Evolutionary conservation across 2,888 invertebrate species (phyloP), one percentile per base, ranked within the genome.

Genomic region (Drosophila prolongata): DNA sequence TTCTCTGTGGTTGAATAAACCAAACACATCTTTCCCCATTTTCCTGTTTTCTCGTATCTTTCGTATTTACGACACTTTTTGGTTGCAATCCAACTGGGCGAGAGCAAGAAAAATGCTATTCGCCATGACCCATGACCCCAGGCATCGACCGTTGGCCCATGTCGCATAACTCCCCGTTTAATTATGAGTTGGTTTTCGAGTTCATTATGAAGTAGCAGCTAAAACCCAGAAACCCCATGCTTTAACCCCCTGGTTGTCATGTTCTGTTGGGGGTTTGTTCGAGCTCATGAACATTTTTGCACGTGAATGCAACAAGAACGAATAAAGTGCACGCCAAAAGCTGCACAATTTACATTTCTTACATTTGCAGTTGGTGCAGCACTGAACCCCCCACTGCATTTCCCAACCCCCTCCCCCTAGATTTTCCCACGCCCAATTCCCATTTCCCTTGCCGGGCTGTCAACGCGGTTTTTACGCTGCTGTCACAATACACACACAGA

Each of bases 81-180:
- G 65, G 62, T 42, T 42, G 47, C 68, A 66, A 47, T 65, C 37
- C 64, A 46, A 64, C n/a, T 38, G 37, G 35, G 16, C 44, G 54
- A 46, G 24, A 35, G 35, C 69, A 43, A 34, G 71, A 69, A 69
- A 70, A 69, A 69, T 55, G 44, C 35, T 56, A 24, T 34, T 35
- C 55, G 50, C 55, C 70, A 50, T 49, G 70, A 50, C 70, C 67
- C 46, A 46, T 64, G 56, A 58, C 47, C 68, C 59, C 55, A 30
- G 30, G 68, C 50, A 38, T 75, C 65, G 79, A 71, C 77, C 79
- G 77, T 73, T 78, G 84, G 81, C 66, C 80, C 78, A 83, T 80
- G 80, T 83, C 87, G 76, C 87, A 88, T 86, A 88, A 83, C 87
- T 88, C 89, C 89, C 89, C 89, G 87, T 86, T 83, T 83, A 83